Conservation (phyloP, 92 coral and sea anemone genomes). For the Siderastrea radians region DNA sequence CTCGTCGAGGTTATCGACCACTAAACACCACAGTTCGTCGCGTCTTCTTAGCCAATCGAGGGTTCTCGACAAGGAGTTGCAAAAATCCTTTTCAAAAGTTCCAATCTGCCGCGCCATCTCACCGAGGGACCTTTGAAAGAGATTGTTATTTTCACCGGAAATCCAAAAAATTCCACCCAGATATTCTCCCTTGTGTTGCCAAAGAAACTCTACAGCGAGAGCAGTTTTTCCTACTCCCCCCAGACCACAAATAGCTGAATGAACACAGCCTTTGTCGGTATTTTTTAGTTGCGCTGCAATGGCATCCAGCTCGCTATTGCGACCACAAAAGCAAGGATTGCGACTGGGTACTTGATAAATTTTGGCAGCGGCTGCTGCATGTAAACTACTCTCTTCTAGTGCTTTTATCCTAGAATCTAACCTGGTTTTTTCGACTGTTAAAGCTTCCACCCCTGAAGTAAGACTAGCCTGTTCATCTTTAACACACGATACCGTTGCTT, state of each 20-base stretch:
- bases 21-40: conserved; percentile 72
- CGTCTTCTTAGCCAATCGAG: conserved; percentile 60
- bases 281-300: conserved; percentile 42
- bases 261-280: conserved; percentile 24
- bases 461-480: conserved; percentile 8
- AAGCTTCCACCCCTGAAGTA: conserved; percentile 11
- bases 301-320: conserved; percentile 55
- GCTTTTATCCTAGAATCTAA: conserved; percentile 15
- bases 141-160: conserved; percentile 78
- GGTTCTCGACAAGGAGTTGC: conserved; percentile 68
- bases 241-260: conserved; percentile 81
- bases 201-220: conserved; percentile 82
- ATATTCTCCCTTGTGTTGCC: conserved; percentile 52
- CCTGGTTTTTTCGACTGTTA: conserved; percentile 20
- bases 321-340: conserved; percentile 73
- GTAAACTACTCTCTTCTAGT: background rate
- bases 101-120: conserved; percentile 80
- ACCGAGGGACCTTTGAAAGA: conserved; percentile 71
- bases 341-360: conserved; percentile 75
- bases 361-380: background rate
- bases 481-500: background rate
- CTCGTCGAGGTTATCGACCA: conserved; percentile 85
- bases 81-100: conserved; percentile 67
- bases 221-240: conserved; percentile 94
- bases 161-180: conserved; percentile 91